Percentiles rank a stretch among this genome's conserved stretches.
phyloP scores from a whole-genome alignment of 2,797 vertebrate species.

The Rhabdophis nuchalis region DNA sequence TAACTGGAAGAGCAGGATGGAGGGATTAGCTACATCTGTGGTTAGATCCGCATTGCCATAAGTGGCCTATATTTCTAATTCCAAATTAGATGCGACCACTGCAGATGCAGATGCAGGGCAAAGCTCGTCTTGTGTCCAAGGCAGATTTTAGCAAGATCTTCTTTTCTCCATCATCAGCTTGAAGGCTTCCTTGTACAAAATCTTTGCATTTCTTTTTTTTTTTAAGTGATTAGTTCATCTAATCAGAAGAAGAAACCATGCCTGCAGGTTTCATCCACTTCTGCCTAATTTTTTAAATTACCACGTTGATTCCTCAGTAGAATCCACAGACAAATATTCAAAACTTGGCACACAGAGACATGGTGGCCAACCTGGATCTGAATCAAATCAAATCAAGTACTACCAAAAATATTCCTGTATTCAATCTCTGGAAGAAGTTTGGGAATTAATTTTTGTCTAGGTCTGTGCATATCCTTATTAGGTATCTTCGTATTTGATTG shows the following conservation, averaged over 20 bases:
- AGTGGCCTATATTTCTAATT: background rate
- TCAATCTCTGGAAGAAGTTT: background rate
- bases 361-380: background rate
- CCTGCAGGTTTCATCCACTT: background rate
- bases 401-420: background rate
- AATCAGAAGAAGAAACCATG: background rate
- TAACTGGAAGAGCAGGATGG: background rate
- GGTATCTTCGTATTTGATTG: background rate
- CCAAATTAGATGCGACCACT: background rate
- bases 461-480: background rate
- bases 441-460: background rate
- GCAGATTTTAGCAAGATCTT: background rate
- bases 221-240: background rate
- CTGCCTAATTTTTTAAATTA: background rate
- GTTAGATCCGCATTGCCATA: background rate
- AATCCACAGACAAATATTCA: background rate
- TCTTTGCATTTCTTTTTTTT: background rate
- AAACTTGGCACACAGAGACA: background rate
- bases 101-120: background rate
- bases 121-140: background rate
- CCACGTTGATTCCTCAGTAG: background rate
- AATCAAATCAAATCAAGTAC: background rate
- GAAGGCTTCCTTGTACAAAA: background rate
- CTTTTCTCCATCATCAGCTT: background rate
- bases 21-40: background rate